Evolutionary conservation across 2,888 invertebrate species (phyloP).

Genomic region (Ptilodon capucinus): DNA sequence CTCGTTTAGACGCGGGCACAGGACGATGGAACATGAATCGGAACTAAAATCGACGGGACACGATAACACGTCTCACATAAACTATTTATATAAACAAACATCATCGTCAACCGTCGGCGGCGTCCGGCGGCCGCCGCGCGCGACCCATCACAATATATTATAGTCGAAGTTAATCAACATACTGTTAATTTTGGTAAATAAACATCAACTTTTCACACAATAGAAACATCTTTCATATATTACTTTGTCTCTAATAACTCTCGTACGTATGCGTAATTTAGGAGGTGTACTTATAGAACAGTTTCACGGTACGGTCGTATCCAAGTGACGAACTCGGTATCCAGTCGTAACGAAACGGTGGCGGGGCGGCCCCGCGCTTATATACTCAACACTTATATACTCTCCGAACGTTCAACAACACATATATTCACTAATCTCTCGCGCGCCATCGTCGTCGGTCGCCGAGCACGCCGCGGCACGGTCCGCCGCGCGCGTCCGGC

Average conservation of each 20-base stretch:
- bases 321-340: slow-evolving; percentile 73
- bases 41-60: slow-evolving; percentile 69
- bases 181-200: slow-evolving; percentile 77
- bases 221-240: slow-evolving; percentile 80
- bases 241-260: slow-evolving; percentile 74
- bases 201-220: slow-evolving; percentile 75
- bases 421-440: slow-evolving; percentile 81
- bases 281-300: slow-evolving; percentile 70
- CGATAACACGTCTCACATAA: slow-evolving; percentile 69
- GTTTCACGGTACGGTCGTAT: slow-evolving; percentile 69
- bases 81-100: slow-evolving; percentile 69
- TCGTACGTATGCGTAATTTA: slow-evolving; percentile 70
- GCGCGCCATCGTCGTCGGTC: slow-evolving; percentile 65
- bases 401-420: slow-evolving; percentile 81
- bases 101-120: slow-evolving; percentile 44
- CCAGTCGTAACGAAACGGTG: slow-evolving; percentile 67
- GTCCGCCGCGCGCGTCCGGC: slow-evolving; percentile 49
- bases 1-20: slow-evolving; percentile 58
- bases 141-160: slow-evolving; percentile 48
- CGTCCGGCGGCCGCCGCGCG: slow-evolving; percentile 38
- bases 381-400: slow-evolving; percentile 79
- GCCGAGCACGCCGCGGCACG: slow-evolving; percentile 63
- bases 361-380: slow-evolving; percentile 51
- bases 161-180: slow-evolving; percentile 62
- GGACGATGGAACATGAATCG: slow-evolving; percentile 66